A percentile compares a stretch with the other conserved stretches of the same genome.
Conservation (phyloP, 1,140 invertebrate species). For the Lepidurus couesii region DNA sequence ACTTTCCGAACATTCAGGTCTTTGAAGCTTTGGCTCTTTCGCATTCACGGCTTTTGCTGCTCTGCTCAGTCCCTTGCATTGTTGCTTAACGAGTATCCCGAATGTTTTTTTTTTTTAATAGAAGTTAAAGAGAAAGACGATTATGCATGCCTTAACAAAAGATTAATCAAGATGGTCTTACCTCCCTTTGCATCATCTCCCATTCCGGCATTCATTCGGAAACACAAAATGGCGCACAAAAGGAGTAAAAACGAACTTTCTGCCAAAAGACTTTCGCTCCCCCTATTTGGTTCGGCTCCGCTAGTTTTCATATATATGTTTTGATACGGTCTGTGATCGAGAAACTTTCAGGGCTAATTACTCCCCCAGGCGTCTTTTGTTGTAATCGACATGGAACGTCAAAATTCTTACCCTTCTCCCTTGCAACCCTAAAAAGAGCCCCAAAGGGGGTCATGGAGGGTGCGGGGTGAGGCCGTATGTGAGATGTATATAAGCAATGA, state of each 20-base stretch:
- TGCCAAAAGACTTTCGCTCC: background rate
- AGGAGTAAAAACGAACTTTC: background rate
- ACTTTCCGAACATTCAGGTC: too few species aligned
- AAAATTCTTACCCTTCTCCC: background rate
- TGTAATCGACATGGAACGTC: constrained; percentile 18
- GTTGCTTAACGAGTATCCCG: too few species aligned
- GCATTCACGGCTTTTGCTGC: too few species aligned
- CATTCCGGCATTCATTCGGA: background rate
- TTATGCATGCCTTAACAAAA: constrained; percentile 19
- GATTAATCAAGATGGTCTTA: constrained; percentile 11
- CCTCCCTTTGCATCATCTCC: background rate
- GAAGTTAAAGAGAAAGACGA: background rate
- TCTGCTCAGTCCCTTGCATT: too few species aligned
- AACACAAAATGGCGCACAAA: background rate
- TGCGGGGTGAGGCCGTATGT: background rate
- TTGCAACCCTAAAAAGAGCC: background rate
- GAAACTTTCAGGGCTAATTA: constrained; percentile 19
- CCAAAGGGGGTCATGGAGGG: background rate
- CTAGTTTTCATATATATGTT: background rate
- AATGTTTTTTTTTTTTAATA: too few species aligned
- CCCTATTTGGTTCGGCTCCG: background rate
- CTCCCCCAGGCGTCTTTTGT: constrained; percentile 13
- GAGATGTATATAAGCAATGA: background rate
- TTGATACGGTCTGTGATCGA: constrained; percentile 6
- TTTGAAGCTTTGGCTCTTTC: too few species aligned